Evolutionary conservation across 1,140 invertebrate species (phyloP).

Genomic region (Odontomachus brunneus): DNA sequence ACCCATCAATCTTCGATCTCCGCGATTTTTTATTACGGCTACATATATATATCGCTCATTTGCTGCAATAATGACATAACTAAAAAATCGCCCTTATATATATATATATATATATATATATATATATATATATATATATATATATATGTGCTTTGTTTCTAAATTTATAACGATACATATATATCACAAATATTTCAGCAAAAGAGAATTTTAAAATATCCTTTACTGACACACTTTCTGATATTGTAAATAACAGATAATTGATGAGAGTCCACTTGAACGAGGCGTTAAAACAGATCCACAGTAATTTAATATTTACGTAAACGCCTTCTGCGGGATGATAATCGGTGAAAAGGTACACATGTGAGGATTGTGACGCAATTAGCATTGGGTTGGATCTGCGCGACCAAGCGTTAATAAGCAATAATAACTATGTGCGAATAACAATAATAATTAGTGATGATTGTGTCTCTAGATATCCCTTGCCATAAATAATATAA

Average conservation of each 20-base stretch:
- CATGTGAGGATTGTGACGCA: not conserved
- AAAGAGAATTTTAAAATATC: not conserved
- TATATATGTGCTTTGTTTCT: too few species aligned
- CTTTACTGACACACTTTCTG: not conserved
- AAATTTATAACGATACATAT: too few species aligned
- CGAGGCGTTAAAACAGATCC: slow-evolving; percentile 30
- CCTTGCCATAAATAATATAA: not conserved
- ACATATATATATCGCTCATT: too few species aligned
- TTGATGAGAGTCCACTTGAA: not conserved
- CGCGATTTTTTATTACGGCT: too few species aligned
- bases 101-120: too few species aligned
- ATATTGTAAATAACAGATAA: slow-evolving; percentile 17
- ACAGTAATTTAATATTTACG: slow-evolving; percentile 3
- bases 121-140: too few species aligned
- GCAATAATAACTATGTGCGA: too few species aligned
- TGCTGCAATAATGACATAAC: too few species aligned
- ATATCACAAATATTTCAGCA: too few species aligned
- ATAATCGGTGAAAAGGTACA: slow-evolving; percentile 1
- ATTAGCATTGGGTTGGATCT: not conserved
- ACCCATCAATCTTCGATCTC: too few species aligned
- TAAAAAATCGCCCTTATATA: too few species aligned
- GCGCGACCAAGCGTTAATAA: not conserved
- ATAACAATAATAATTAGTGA: not conserved
- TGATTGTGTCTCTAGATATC: not conserved
- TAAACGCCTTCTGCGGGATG: slow-evolving; percentile 12